Evolutionary conservation across 2,113 vertebrate species (phyloP), one percentile per base, ranked within the genome.

Genomic region (Phaethon lepturus): DNA sequence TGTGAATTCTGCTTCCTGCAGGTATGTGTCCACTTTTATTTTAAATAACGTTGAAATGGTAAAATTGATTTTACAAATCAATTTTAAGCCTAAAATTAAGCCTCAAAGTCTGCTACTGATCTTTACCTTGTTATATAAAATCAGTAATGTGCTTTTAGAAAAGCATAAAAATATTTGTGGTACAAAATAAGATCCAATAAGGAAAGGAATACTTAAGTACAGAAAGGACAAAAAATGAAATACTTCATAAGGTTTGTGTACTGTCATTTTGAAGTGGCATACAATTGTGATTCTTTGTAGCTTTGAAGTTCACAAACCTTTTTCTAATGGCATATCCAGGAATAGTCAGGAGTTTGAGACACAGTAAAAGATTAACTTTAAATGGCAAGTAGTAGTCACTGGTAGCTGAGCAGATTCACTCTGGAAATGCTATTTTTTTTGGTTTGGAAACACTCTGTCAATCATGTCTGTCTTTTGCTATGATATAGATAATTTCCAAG

Each of bases 401-500:
- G 75, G 31, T 26, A 42, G 44, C 56, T 62, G 44, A 68, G 78
- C 88, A 75, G 49, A n/a, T 5, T 71, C 13, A 17, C 52, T 47
- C 2, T 55, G 71, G 7, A 8, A 50, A 5, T 5, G 18, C 44
- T 26, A 8, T 5, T 7, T 5, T 55, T 55, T 72, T 64, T 59
- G 17, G 38, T 60, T 45, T 88, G 44, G 78, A 29, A 74, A 11
- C 8, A 4, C 47, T 15, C 1, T 3, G 5, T 56, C 31, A 16
- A 5, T 42, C 1, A 1, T 3, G 22, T 38, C 49, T 4, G 5
- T 28, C 69, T 35, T 38, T 14, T 26, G 71, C 63, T 25, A 5
- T 35, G 13, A 17, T 33, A 7, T 2, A n/a, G 22, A 4, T n/a
- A 17, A 47, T 31, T 71, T n/a, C 1, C 0, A 44, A 75, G 40